phyloP scores from a whole-genome alignment of 2,113 vertebrate genomes.

The Dasyornis broadbenti region DNA sequence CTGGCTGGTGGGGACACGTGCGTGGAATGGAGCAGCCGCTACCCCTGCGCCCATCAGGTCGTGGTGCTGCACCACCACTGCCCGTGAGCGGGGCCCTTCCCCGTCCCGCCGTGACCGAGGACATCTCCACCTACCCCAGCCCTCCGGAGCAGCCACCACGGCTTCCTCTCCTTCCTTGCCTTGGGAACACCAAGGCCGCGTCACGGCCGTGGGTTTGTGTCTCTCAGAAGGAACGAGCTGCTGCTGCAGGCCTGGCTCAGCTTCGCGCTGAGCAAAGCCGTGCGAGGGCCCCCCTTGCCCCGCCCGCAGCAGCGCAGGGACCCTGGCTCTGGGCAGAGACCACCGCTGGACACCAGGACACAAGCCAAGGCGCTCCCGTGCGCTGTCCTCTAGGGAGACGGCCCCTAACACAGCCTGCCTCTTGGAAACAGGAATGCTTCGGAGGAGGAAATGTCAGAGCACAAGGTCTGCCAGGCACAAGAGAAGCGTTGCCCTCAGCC shows the following conservation, averaged over 20 bases:
- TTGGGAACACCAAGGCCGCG: not conserved
- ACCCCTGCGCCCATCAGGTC: rapidly evolving
- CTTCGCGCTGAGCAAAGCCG: rapidly evolving
- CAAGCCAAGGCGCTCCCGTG: rapidly evolving
- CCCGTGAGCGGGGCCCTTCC: not conserved
- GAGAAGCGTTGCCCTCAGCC: not conserved
- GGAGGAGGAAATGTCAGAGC: not conserved
- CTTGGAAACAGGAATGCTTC: rapidly evolving
- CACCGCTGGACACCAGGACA: not conserved
- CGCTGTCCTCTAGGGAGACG: rapidly evolving
- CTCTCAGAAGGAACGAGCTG: not conserved
- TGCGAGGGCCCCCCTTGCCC: not conserved
- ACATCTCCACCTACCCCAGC: rapidly evolving
- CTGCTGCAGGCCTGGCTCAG: not conserved
- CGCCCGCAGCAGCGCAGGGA: not conserved
- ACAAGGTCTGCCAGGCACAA: not conserved
- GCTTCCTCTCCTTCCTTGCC: not conserved
- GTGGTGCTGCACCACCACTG: rapidly evolving
- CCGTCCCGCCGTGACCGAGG: rapidly evolving
- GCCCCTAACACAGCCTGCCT: not conserved
- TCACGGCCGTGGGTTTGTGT: rapidly evolving
- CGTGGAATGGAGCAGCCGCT: not conserved
- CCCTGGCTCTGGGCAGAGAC: not conserved
- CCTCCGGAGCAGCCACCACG: not conserved
- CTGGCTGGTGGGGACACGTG: not conserved